Conservation (phyloP, 2,797 vertebrate species). For the Crocidura indochinensis region DNA sequence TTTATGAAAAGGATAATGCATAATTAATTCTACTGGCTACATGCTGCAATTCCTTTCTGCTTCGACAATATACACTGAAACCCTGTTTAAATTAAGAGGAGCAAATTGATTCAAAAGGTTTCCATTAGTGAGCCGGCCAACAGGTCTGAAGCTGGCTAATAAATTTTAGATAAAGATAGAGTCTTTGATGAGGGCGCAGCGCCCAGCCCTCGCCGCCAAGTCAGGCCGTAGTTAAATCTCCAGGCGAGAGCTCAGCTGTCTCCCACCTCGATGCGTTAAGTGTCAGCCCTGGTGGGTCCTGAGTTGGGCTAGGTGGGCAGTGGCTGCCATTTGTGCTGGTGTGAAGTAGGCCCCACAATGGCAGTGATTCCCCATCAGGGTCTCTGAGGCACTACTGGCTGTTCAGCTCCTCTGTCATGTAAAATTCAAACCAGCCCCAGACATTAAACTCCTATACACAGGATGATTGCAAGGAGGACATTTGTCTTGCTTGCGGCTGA, state of each 20-base stretch:
- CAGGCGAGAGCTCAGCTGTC: slow-evolving; percentile 80
- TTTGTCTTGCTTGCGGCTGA: no score
- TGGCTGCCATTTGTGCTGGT: slow-evolving; percentile 33
- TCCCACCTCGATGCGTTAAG: slow-evolving; percentile 86
- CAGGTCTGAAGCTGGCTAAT: slow-evolving; percentile 89
- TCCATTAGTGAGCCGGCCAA: slow-evolving; percentile 91
- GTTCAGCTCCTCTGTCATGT: slow-evolving; percentile 80
- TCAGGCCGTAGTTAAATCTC: slow-evolving; percentile 85
- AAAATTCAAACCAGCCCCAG: slow-evolving; percentile 79
- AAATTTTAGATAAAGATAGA: slow-evolving; percentile 90
- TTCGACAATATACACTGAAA: slow-evolving; percentile 88
- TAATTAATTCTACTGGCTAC: slow-evolving; percentile 88
- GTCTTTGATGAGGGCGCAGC: slow-evolving; percentile 82
- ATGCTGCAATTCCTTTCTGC: slow-evolving; percentile 86
- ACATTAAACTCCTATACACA: slow-evolving; percentile 60
- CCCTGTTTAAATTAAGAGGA: slow-evolving; percentile 90
- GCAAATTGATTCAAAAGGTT: slow-evolving; percentile 91
- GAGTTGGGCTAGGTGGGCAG: background rate
- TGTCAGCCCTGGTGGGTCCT: slow-evolving; percentile 32
- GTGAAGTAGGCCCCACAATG: background rate
- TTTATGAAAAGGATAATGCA: slow-evolving; percentile 90
- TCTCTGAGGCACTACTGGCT: slow-evolving; percentile 54
- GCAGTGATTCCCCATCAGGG: background rate
- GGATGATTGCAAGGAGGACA: no score
- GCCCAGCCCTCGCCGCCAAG: slow-evolving; percentile 73